Evolutionary conservation across 30 jellyfish, hydroid and myxozoan species (phyloP), one percentile per base, ranked within the genome.

Genomic region (Morbakka virulenta): DNA sequence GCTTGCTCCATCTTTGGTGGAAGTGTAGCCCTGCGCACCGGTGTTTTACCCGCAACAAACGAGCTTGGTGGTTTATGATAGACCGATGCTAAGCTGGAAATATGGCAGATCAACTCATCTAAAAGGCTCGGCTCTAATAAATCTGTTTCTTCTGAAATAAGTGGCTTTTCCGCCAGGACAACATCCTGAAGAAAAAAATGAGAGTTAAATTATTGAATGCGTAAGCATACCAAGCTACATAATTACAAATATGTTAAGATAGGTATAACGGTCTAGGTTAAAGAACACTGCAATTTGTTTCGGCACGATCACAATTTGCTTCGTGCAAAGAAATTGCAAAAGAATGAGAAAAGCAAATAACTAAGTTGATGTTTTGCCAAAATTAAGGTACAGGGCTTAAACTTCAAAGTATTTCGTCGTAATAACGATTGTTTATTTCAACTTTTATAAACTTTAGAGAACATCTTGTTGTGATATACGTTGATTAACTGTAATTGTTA

Each of bases 31-130:
- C 96, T 93, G 31, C 95, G 94, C 35, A 81, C 95, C 21, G 94
- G 93, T 21, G 93, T 67, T 31, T 85, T 76, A 35, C 99, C 96
- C 29, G 97, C 96, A 31, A 93, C 96, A 76, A 93, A 93, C 1
- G 99, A 85, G 75, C 95, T 76, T 35, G 99, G 99, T 17, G 99
- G 96, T 52, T 79, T 81, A 69, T 93, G 99, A 77, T 93, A 93
- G 21, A 93, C 96, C 1, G 96, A 93, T 1, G 99, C 99, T 50
- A 93, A 88, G 33, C 94, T 93, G 20, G 99, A 86, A 36, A 93
- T 85, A 49, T 93, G 99, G 62, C 96, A 93, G 80, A 93, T 93
- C 27, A 93, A 87, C 33, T 93, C 99, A 52, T 93, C 99, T 1
- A 93, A 87, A 2, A 93, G 85, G 36, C 95, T 93, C 9, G 99